These are phyloP conservation scores for Spilosoma lubricipeda DNA, from an alignment of 2,888 invertebrate genomes.

Conservation along the genomic window DNA sequence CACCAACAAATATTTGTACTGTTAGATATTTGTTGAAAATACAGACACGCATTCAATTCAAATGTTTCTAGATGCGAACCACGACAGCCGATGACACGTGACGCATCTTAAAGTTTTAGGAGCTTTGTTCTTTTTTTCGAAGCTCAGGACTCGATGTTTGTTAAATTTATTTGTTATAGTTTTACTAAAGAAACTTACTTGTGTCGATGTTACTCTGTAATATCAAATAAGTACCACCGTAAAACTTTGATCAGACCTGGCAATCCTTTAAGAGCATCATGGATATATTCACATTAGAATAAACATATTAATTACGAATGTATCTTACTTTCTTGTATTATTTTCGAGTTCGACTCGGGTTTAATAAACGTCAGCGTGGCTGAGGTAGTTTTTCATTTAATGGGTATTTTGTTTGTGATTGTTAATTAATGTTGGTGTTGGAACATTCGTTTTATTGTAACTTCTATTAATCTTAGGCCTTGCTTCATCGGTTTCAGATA, in stretches of 20 bases:
- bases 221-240: neutral
- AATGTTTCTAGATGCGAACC: neutral
- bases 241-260: slow-evolving; percentile 17
- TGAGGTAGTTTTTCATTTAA: slow-evolving; percentile 71
- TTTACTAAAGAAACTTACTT: neutral
- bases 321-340: slow-evolving; percentile 43
- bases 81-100: neutral
- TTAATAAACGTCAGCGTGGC: slow-evolving; percentile 75
- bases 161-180: neutral
- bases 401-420: slow-evolving; percentile 46
- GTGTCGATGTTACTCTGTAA: neutral
- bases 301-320: slow-evolving; percentile 26
- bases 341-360: slow-evolving; percentile 69
- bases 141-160: neutral
- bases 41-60: neutral
- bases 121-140: neutral
- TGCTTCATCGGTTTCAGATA: too few species aligned
- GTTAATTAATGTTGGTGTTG: slow-evolving; percentile 39
- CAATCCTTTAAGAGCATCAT: slow-evolving; percentile 14
- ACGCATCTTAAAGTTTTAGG: neutral
- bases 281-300: slow-evolving; percentile 19
- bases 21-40: neutral
- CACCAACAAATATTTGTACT: neutral
- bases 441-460: slow-evolving; percentile 21
- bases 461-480: slow-evolving; percentile 17